Evolutionary conservation across 1,140 invertebrate species (phyloP).

Genomic region (Leptinotarsa texana): DNA sequence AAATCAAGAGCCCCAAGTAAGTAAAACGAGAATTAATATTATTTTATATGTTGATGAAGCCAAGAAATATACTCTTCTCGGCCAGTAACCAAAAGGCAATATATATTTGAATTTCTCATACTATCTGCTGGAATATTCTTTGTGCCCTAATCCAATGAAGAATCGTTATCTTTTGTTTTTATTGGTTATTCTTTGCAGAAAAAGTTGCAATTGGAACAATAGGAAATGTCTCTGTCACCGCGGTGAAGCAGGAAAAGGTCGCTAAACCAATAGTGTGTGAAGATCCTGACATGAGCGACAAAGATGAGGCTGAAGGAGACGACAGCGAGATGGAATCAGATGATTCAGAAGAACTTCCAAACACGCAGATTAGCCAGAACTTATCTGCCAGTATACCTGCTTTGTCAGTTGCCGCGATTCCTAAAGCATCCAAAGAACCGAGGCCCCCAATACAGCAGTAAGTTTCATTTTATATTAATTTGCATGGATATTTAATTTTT

Average conservation of each 20-base stretch:
- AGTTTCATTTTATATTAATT: slow-evolving; percentile 39
- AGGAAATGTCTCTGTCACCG: slow-evolving; percentile 28
- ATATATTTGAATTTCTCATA: not conserved
- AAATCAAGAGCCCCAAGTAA: slow-evolving; percentile 52
- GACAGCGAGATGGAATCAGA: slow-evolving; percentile 65
- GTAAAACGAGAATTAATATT: not conserved
- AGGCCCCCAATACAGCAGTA: slow-evolving; percentile 63
- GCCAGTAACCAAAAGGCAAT: not conserved
- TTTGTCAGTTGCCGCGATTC: slow-evolving; percentile 6
- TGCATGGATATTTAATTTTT: no score
- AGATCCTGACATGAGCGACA: slow-evolving; percentile 72
- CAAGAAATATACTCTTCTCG: no score
- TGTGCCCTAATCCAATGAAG: not conserved
- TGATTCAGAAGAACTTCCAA: slow-evolving; percentile 62
- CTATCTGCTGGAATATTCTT: no score
- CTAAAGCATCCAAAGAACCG: slow-evolving; percentile 49
- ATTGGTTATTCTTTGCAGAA: slow-evolving; percentile 15
- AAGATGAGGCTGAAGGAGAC: slow-evolving; percentile 82
- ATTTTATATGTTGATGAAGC: no score
- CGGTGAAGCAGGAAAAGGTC: slow-evolving; percentile 52
- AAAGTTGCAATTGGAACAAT: slow-evolving; percentile 7
- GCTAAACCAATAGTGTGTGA: slow-evolving; percentile 63
- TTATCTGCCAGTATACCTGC: slow-evolving; percentile 4
- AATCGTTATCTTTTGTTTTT: slow-evolving; percentile 14
- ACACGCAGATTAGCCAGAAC: slow-evolving; percentile 50